Evolutionary conservation across 2,113 vertebrate species (phyloP), one percentile per base, ranked within the genome.

Genomic region (Ictalurus punctatus): DNA sequence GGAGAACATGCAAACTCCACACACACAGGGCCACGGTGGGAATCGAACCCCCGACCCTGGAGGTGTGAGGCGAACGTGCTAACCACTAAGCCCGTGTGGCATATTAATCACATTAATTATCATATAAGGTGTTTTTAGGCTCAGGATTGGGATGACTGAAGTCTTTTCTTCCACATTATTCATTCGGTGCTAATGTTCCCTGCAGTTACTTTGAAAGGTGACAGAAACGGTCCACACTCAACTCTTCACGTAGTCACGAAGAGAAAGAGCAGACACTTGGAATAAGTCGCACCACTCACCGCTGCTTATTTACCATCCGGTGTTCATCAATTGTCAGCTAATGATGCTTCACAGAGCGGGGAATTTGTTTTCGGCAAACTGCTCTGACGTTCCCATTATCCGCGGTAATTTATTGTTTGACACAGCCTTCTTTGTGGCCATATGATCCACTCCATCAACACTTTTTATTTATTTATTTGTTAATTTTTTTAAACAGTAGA

Each of bases 291-390:
- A 10, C 17, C 30, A 82, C 52, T 81, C 27, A 10, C 79, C 16
- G n/a, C 74, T 82, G 74, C 69, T 34, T 84, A 83, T 88, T 88
- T 83, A 52, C 85, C 86, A 87, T 91, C 74, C 76, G 86, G 89
- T 83, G 79, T 30, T 78, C 61, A 88, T 89, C 85, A 90, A 86
- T 84, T 83, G 84, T 88, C 81, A 80, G 89, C 65, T 90, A 90
- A 91, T 90, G 85, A 84, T 52, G 81, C 76, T 83, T 88, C 84
- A 84, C 71, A 54, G 69, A 52, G 84, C 48, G 23, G 65, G 67
- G 59, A 69, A 85, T 91, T 91, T 91, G 86, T 85, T 91, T 84
- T 88, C 80, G 89, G 54, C 54, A 84, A 69, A 86, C 69, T 19
- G 89, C 73, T 69, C 69, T 84, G 88, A 91, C 79, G 61, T 80